Evolutionary conservation across 2,113 vertebrate species (phyloP), one percentile per base, ranked within the genome.

Genomic region (Apeltes quadracus): DNA sequence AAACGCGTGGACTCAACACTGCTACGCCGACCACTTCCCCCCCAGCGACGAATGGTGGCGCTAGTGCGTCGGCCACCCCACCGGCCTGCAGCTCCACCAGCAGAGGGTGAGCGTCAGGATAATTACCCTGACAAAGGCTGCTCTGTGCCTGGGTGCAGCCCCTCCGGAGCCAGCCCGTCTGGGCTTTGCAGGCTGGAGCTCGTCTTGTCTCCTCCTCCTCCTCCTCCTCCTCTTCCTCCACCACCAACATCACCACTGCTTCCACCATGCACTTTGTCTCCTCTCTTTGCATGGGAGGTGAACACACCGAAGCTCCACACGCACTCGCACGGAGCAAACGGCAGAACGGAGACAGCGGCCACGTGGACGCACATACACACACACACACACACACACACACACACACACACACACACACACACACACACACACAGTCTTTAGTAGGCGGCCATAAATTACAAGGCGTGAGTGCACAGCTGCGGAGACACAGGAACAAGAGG

Each of bases 61-160:
- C 90, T 91, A 86, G 85, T 82, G 91, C 22, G 67, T 78, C 43
- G 82, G 81, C 81, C 71, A 76, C 79, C 76, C 69, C 46, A 63
- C 62, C 57, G 25, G 64, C 46, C 53, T 12, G 65, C 78, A 82
- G 89, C 81, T 90, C 80, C 85, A 69, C 56, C 76, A 78, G 79
- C 39, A 54, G 84, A 90, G 89, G 93, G 91, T 91, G 91, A 95
- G 94, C 94, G 89, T 93, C 88, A 93, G 93, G 95, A 95, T 96
- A 98, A 98, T 98, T 97, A 97, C 88, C 91, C 94, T 96, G 94
- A 98, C 97, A 99, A 98, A 98, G 96, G 95, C 95, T 93, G 94
- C 96, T 98, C 97, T 98, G 97, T 99, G 95, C 94, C 86, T 93
- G 95, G 94, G 94, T 92, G 81, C 94, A 94, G 95, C 95, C 95